A percentile compares a stretch with the other conserved stretches of the same genome.
These are phyloP conservation scores for Byasa hedistus DNA, from an alignment of 2,888 invertebrate species.

Conservation along the genomic window DNA sequence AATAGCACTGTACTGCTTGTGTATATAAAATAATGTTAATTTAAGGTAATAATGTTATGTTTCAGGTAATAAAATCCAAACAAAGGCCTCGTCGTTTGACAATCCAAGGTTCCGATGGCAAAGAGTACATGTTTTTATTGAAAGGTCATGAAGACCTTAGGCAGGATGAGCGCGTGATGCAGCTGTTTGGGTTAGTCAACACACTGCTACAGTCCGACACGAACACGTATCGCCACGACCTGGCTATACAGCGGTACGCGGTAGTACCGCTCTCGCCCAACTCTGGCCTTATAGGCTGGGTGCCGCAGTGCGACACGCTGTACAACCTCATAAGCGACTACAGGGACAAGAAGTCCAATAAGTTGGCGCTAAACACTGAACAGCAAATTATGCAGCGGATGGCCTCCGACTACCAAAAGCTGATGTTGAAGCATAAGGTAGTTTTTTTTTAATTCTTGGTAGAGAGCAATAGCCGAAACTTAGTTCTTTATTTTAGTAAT, in stretches of 20 bases:
- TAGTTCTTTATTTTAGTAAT: no score
- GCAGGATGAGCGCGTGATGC: constrained; percentile 99
- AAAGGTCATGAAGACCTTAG: constrained; percentile 99
- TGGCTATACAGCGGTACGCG: constrained; percentile 92
- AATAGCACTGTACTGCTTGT: no score
- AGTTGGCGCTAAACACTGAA: constrained; percentile 96
- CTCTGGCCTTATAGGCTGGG: constrained; percentile 99
- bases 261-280: constrained; percentile 99
- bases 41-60: no score
- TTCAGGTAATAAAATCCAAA: constrained; percentile 97
- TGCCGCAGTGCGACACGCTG: constrained; percentile 98
- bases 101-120: constrained; percentile 96
- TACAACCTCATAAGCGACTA: constrained; percentile 98
- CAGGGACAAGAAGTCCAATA: constrained; percentile 91
- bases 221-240: constrained; percentile 94
- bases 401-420: constrained; percentile 98
- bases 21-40: no score
- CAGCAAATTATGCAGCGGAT: constrained; percentile 98
- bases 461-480: not conserved
- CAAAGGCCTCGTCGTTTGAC: constrained; percentile 97
- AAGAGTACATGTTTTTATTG: constrained; percentile 98
- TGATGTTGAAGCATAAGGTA: constrained; percentile 98
- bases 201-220: constrained; percentile 95
- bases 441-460: constrained; percentile 24
- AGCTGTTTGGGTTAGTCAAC: constrained; percentile 97